Evolutionary conservation across 35 echinoderm and acorn worm species (phyloP), one percentile per base, ranked within the genome.

Genomic region (Stichopus chloronotus): DNA sequence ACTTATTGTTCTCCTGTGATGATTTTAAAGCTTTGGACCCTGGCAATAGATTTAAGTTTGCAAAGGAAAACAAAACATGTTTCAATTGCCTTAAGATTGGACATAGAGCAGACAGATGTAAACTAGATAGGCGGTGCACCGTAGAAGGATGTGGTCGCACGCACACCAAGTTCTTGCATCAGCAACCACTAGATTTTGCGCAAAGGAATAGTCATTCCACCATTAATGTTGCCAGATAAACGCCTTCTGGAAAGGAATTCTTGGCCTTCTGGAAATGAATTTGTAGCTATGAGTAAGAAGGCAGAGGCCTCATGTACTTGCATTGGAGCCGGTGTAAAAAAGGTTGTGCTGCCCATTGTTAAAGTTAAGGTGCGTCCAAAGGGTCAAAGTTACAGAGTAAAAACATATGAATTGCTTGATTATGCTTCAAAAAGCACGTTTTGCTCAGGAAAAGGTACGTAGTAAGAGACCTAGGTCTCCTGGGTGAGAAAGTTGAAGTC

Each of bases 341-440:
- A 43, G 53, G 63, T 85, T 52, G 81, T 61, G 56, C 79, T 92
- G 8, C 79, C 89, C 24, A 92, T 94, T n/a, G 60, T 94, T 11
- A 19, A 78, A 85, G 88, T 58, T 68, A 84, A 72, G 78, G 78
- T 92, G 30, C n/a, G 55, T 77, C 0, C 88, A 76, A 25, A 78
- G 4, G 72, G 53, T 78, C 8, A 20, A 57, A 78, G 72, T 78
- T 5, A 24, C 5, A 76, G 63, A 76, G 72, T 76, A 53, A 14
- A 16, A 7, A 90, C 88, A 9, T 95, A 93, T 69, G 91, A 82
- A 9, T 60, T 95, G 17, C 84, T 95, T 63, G 91, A 95, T 77
- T 89, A 20, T 88, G 94, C 79, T 14, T 95, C 94, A 8, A 95
- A 91, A 10, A 87, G 72, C 14, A 83, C 84, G 21, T 95, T 95